A percentile compares a stretch with the other conserved stretches of the same genome.
These are phyloP conservation scores for Falco concolor DNA, from an alignment of 2,797 vertebrate species.

Conservation along the genomic window DNA sequence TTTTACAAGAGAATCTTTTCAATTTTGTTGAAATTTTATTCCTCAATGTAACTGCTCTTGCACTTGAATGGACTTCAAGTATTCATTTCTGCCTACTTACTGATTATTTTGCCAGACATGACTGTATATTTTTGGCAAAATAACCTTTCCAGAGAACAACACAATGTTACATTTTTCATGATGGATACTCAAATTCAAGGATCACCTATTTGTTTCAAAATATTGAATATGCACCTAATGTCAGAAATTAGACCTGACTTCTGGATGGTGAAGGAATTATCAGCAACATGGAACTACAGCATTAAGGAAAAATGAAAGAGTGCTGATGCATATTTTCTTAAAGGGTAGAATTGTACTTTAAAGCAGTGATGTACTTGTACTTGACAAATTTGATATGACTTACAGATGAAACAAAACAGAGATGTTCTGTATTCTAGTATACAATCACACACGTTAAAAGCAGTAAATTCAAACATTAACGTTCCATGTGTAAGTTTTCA, in stretches of 20 bases:
- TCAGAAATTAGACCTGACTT: not conserved
- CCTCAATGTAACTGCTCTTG: not conserved
- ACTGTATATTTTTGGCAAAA: not conserved
- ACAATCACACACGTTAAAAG: not conserved
- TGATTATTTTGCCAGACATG: not conserved
- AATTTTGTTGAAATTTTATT: not conserved
- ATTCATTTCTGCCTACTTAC: not conserved
- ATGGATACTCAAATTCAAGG: not conserved
- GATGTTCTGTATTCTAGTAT: not conserved
- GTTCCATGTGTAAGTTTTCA: not conserved
- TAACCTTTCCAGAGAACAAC: not conserved
- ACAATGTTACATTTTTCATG: not conserved
- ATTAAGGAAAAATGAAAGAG: not conserved
- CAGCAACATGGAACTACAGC: not conserved
- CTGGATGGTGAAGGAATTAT: not conserved
- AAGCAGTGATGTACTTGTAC: not conserved
- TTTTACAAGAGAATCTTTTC: not conserved
- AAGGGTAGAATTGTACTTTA: not conserved
- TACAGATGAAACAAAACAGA: not conserved
- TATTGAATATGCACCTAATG: not conserved
- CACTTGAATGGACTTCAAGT: not conserved
- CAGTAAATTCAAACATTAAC: not conserved
- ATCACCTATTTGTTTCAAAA: not conserved
- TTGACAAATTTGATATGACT: not conserved
- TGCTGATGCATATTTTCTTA: not conserved